These are phyloP conservation scores for Okamejei kenojei DNA, from an alignment of 2,797 vertebrate genomes.

Conservation along the genomic window DNA sequence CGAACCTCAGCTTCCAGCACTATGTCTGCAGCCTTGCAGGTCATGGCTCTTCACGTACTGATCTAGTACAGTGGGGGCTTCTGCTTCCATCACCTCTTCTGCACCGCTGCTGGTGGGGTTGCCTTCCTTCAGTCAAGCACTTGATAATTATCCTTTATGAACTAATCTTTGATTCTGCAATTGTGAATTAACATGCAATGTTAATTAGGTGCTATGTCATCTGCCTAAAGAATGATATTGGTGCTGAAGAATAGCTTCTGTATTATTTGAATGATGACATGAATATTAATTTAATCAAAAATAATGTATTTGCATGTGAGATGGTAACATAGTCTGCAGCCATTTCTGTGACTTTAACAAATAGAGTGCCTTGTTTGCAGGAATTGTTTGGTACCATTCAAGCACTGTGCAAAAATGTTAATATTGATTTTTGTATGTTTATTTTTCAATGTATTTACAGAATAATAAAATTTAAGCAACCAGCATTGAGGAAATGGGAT, in stretches of 20 bases:
- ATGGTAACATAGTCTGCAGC: neutral
- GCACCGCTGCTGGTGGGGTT: neutral
- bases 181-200: neutral
- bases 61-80: no score
- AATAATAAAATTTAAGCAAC: slow-evolving; percentile 2
- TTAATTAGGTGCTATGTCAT: neutral
- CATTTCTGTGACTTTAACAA: neutral
- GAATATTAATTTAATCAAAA: neutral
- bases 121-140: neutral
- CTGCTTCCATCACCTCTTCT: neutral
- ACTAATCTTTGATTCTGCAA: neutral
- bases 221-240: neutral
- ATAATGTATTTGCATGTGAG: neutral
- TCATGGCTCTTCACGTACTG: no score
- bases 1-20: no score
- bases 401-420: neutral
- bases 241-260: neutral
- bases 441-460: neutral
- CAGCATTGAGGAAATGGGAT: neutral
- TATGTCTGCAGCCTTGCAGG: no score
- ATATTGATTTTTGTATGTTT: neutral
- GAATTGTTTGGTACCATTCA: neutral
- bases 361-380: neutral
- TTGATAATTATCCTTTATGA: neutral
- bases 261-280: neutral